Evolutionary conservation across 2,797 vertebrate genomes (phyloP).

Genomic region (Argentina silus): DNA sequence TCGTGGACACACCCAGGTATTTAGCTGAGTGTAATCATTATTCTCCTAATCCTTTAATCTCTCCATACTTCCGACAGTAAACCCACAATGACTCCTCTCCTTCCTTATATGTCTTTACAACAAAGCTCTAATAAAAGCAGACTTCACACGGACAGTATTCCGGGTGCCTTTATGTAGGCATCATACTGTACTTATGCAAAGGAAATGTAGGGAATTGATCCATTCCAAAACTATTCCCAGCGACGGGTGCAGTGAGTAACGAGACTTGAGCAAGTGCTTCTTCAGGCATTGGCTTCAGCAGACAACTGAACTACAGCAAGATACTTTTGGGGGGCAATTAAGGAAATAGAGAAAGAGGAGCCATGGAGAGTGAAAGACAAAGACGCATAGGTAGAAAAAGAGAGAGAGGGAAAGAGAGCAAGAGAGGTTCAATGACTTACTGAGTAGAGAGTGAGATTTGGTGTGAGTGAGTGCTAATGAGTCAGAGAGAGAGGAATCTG

Average conservation of each 20-base stretch:
- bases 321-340: background rate
- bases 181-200: slow-evolving; percentile 18
- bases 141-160: background rate
- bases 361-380: background rate
- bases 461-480: slow-evolving; percentile 27
- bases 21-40: slow-evolving; percentile 48
- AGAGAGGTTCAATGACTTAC: slow-evolving; percentile 10
- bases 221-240: background rate
- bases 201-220: background rate
- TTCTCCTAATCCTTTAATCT: slow-evolving; percentile 42
- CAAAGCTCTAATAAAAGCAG: background rate
- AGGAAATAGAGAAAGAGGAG: background rate
- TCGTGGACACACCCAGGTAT: slow-evolving; percentile 49
- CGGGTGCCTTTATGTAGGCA: slow-evolving; percentile 16
- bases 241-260: background rate
- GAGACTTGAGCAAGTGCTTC: background rate
- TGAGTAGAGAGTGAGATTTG: slow-evolving; percentile 22
- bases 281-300: background rate
- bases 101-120: slow-evolving; percentile 1
- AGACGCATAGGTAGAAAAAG: background rate
- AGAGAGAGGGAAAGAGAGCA: background rate
- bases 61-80: slow-evolving; percentile 7
- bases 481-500: slow-evolving; percentile 40
- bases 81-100: background rate
- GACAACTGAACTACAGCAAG: background rate